Conservation (phyloP, 1,140 invertebrate genomes). For the Leptinotarsa defecta region DNA sequence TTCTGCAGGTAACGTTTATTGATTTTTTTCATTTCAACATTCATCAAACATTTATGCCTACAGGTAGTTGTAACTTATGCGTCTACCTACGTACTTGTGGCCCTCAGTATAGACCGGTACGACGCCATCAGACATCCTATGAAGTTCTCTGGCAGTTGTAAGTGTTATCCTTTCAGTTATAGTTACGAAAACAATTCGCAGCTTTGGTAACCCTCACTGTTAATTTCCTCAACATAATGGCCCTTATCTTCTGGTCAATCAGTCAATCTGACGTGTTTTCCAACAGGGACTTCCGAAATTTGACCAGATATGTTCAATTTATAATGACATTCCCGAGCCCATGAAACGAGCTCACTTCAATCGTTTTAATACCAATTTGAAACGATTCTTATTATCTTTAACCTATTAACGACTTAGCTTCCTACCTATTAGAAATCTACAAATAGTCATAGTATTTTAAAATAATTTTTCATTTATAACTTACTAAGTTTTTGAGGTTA, state of each 20-base stretch:
- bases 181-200: background rate
- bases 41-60: background rate
- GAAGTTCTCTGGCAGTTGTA: slow-evolving; percentile 92
- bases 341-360: too few relatives aligned
- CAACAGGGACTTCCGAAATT: too few relatives aligned
- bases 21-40: background rate
- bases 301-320: too few relatives aligned
- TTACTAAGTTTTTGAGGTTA: too few relatives aligned
- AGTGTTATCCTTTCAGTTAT: slow-evolving; percentile 60
- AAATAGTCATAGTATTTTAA: too few relatives aligned
- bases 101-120: slow-evolving; percentile 91
- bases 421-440: too few relatives aligned
- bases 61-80: slow-evolving; percentile 87
- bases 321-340: too few relatives aligned
- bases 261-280: too few relatives aligned
- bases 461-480: too few relatives aligned
- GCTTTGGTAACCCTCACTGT: background rate
- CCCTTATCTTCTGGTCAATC: background rate
- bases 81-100: slow-evolving; percentile 94
- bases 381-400: too few relatives aligned
- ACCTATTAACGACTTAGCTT: too few relatives aligned
- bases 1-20: slow-evolving; percentile 58
- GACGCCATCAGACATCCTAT: slow-evolving; percentile 94
- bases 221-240: background rate
- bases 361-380: too few relatives aligned